Conservation (phyloP, 64 coral and sea anemone genomes). For the Pocillopora verrucosa region DNA sequence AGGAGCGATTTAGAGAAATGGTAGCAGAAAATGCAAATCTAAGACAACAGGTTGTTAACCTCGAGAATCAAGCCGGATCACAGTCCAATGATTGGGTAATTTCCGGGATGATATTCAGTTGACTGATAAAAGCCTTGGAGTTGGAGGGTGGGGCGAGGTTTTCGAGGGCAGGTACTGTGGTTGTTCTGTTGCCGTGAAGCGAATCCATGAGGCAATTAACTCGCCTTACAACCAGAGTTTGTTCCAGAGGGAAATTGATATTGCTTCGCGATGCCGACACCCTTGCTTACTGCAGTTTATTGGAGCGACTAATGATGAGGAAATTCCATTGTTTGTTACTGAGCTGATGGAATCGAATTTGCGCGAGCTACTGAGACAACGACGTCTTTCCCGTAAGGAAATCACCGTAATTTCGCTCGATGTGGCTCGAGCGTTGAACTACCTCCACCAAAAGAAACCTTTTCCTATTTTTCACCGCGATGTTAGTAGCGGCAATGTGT, state of each 20-base stretch:
- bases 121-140: slow-evolving; percentile 28
- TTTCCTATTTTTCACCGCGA: slow-evolving; percentile 58
- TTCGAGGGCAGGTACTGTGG: slow-evolving; percentile 33
- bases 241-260: slow-evolving; percentile 70
- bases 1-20: not conserved
- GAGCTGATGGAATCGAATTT: slow-evolving; percentile 45
- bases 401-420: slow-evolving; percentile 23
- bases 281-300: slow-evolving; percentile 4
- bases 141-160: slow-evolving; percentile 40
- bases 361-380: slow-evolving; percentile 1
- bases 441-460: slow-evolving; percentile 47
- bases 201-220: slow-evolving; percentile 54
- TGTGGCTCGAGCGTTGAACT: slow-evolving; percentile 38
- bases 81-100: not conserved
- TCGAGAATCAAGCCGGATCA: not conserved
- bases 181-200: slow-evolving; percentile 61
- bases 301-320: slow-evolving; percentile 21
- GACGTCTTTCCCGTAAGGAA: not conserved
- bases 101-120: slow-evolving; percentile 37
- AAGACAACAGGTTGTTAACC: not conserved
- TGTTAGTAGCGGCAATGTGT: slow-evolving; percentile 61
- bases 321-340: slow-evolving; percentile 52
- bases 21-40: not conserved
- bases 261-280: slow-evolving; percentile 70
- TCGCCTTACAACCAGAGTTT: slow-evolving; percentile 32